Evolutionary conservation across 2,113 vertebrate species (phyloP).

Genomic region (Hydrolagus affinis): DNA sequence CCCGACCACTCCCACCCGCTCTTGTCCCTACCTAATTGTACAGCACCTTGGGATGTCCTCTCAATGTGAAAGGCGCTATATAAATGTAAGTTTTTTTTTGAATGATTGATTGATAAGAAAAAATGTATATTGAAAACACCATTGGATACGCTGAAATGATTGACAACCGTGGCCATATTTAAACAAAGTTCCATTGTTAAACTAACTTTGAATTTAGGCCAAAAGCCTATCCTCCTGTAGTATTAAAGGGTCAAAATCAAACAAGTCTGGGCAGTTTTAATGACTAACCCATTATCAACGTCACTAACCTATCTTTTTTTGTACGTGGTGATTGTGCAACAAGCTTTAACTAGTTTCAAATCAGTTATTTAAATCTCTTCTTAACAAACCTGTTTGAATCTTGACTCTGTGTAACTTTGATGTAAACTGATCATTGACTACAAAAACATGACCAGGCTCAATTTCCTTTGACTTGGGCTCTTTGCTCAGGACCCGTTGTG

Average conservation of each 20-base stretch:
- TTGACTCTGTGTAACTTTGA: constrained; percentile 98
- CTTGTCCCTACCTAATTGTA: no score
- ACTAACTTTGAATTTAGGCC: not conserved
- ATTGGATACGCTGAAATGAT: no score
- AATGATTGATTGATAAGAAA: no score
- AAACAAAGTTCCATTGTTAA: no score
- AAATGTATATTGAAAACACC: no score
- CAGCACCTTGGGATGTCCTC: no score
- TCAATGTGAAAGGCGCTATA: no score
- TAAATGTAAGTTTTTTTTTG: no score
- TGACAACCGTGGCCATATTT: no score
- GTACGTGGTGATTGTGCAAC: not conserved
- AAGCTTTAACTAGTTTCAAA: not conserved
- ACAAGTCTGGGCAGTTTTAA: not conserved
- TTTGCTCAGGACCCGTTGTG: constrained; percentile 89
- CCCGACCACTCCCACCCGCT: no score
- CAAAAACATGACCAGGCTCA: constrained; percentile 90
- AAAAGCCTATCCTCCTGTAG: not conserved
- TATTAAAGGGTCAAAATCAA: not conserved
- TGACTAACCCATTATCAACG: not conserved
- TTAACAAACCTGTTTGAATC: constrained; percentile 83
- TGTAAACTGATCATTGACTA: constrained; percentile 95
- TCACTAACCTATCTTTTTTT: not conserved
- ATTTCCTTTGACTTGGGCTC: constrained; percentile 97
- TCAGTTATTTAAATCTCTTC: not conserved